Percentiles rank a stretch among this genome's conserved stretches.
Evolutionary conservation across 2,113 vertebrate genomes (phyloP).

Genomic region (Todiramphus chloris): DNA sequence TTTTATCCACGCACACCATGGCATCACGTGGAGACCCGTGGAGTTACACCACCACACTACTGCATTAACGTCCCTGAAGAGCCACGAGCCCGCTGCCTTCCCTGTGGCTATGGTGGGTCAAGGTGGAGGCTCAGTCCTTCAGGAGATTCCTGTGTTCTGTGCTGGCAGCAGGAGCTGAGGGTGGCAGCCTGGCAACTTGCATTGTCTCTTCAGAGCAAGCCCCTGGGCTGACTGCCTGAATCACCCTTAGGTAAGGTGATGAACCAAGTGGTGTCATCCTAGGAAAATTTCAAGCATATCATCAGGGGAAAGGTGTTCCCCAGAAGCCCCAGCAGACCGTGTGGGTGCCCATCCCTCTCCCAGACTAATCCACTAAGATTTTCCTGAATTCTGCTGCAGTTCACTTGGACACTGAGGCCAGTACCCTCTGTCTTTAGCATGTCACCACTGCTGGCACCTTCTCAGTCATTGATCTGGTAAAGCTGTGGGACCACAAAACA

Average conservation of each 20-base stretch:
- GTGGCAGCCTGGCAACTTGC: background rate
- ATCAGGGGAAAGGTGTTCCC: background rate
- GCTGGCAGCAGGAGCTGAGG: background rate
- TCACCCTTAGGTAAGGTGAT: background rate
- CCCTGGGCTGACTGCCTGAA: background rate
- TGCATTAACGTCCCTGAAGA: background rate
- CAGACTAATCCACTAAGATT: background rate
- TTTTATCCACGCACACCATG: background rate
- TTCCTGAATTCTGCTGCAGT: fast-evolving
- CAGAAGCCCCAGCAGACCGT: background rate
- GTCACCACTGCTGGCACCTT: background rate
- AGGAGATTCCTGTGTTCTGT: background rate
- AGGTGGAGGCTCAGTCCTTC: background rate
- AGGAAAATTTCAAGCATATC: background rate
- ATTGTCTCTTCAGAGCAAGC: background rate
- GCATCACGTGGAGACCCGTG: background rate
- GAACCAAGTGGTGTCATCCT: background rate
- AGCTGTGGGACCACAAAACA: background rate
- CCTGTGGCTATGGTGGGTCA: background rate
- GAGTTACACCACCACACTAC: background rate
- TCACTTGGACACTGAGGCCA: background rate
- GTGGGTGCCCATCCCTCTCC: background rate
- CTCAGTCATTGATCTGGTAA: background rate
- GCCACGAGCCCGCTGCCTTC: background rate
- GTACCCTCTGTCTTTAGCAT: background rate